These are phyloP conservation scores for Acridotheres tristis DNA, from an alignment of 2,797 vertebrate species.

Conservation along the genomic window DNA sequence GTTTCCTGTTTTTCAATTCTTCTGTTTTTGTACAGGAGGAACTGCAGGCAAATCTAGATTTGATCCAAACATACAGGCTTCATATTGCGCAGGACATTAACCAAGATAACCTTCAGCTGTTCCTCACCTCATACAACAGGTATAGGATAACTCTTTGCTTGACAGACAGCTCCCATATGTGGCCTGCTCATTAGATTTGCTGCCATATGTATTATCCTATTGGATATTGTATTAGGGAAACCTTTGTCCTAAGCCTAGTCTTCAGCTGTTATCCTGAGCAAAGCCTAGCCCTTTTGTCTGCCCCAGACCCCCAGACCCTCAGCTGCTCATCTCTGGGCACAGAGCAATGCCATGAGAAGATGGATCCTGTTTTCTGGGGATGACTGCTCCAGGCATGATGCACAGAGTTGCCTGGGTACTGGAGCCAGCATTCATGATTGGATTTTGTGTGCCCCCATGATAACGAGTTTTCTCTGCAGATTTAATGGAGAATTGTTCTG, in stretches of 20 bases:
- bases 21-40: constrained; percentile 83
- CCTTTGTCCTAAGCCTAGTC: background rate
- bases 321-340: background rate
- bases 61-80: constrained; percentile 91
- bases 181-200: background rate
- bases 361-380: background rate
- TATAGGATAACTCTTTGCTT: constrained; percentile 51
- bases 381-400: background rate
- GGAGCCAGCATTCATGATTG: background rate
- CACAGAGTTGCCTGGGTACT: background rate
- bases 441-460: background rate
- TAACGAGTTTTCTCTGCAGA: background rate
- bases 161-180: background rate
- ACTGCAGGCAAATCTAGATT: constrained; percentile 89
- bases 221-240: background rate
- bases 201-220: background rate
- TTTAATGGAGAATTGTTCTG: background rate
- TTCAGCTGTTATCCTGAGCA: background rate
- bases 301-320: background rate
- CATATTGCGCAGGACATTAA: constrained; percentile 95
- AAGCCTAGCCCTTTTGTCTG: background rate
- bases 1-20: background rate
- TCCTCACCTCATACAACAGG: constrained; percentile 91
- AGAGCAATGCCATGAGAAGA: background rate
- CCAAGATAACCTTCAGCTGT: constrained; percentile 91